Evolutionary conservation across 1,140 invertebrate species (phyloP), one percentile per base, ranked within the genome.

Genomic region (Drosophila micromelanica): DNA sequence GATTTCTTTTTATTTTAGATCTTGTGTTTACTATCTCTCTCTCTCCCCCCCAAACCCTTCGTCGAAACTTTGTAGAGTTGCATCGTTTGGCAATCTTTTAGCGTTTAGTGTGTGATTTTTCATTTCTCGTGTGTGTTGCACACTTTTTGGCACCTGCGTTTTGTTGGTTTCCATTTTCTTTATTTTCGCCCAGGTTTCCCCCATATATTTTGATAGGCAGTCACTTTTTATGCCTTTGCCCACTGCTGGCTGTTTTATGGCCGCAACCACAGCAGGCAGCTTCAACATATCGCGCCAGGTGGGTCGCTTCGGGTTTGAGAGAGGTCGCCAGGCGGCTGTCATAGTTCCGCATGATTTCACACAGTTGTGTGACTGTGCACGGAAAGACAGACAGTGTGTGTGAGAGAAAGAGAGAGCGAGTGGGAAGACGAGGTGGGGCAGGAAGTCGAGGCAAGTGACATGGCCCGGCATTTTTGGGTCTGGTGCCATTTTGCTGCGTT

Each of bases 141-240:
- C 70, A 86, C 70, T 86, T 86, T 86, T 86, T 86, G 81, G 78
- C 81, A 86, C 78, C 81, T 86, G 84, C 51, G 75, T 37, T 64
- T 56, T 52, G 27, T 17, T 60, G 13, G 35, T n/a, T 12, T 37
- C 15, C 32, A 48, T 7, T 67, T 55, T 49, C 49, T 56, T 84
- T 79, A 56, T 69, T 60, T 76, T 69, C 75, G 56, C 63, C 80
- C 75, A 63, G 65, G 43, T n/a, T 54, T 52, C 20, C 13, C 9
- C 59, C 27, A 81, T 80, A 78, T 87, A 87, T 86, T 86, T 87
- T 86, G 82, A 82, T 81, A 87, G 80, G 75, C 82, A 77, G 82
- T 86, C 78, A 79, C 71, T 87, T 86, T 86, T 86, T 86, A 82
- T 86, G 84, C 78, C 75, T 76, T 76, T 76, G 67, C 67, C 70